phyloP scores from a whole-genome alignment of 2,797 vertebrate species.

The Agapornis canus region DNA sequence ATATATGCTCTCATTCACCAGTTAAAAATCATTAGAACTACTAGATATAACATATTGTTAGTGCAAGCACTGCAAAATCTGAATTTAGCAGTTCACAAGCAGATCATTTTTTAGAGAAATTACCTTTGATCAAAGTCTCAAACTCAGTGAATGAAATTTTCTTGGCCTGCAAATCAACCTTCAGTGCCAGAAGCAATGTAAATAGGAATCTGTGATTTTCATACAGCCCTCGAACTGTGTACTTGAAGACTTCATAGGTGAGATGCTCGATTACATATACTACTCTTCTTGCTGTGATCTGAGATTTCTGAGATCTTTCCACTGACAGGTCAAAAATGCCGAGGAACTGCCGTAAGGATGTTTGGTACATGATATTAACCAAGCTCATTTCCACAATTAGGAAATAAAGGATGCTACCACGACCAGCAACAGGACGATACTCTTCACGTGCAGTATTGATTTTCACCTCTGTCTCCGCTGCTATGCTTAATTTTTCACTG shows the following conservation, averaged over 20 bases:
- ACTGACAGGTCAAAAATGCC: constrained; percentile 84
- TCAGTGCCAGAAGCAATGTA: constrained; percentile 84
- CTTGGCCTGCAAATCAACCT: constrained; percentile 83
- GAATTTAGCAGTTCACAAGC: not conserved
- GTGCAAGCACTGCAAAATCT: not conserved
- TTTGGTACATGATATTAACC: constrained; percentile 90
- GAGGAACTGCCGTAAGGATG: constrained; percentile 85
- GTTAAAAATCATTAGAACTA: not conserved
- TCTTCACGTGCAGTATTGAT: constrained; percentile 87
- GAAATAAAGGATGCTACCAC: constrained; percentile 89
- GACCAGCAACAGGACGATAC: constrained; percentile 84
- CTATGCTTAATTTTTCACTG: constrained; percentile 82
- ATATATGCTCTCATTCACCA: not conserved
- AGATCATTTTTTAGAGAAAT: constrained; percentile 9
- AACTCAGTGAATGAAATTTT: constrained; percentile 84
- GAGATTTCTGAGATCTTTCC: constrained; percentile 79
- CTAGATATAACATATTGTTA: not conserved
- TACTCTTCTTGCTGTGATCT: constrained; percentile 83
- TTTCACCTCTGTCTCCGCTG: constrained; percentile 82
- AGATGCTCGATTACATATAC: constrained; percentile 80
- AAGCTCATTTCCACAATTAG: constrained; percentile 88
- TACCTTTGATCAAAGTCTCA: constrained; percentile 87
- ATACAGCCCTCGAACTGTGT: constrained; percentile 83
- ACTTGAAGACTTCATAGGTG: constrained; percentile 82
- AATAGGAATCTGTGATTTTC: constrained; percentile 87